Evolutionary conservation across 2,888 invertebrate genomes (phyloP), one percentile per base, ranked within the genome.

Genomic region (Baronia brevicornis): DNA sequence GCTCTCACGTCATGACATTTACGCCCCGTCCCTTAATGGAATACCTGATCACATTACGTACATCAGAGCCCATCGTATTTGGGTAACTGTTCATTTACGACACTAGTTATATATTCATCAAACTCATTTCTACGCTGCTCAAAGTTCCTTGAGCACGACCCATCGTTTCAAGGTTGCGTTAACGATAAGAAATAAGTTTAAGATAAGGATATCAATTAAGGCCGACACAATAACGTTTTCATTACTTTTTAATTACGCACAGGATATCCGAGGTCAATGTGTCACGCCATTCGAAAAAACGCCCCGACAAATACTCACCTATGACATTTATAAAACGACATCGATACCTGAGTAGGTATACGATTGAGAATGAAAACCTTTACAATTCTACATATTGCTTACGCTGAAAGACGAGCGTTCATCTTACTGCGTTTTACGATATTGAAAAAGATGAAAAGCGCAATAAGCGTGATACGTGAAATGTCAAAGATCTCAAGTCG

Each of bases 181-280:
- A 8, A 12, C 8, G 28, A 33, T 27, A 20, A 11, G 33, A 17
- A 17, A 33, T 22, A n/a, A n/a, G n/a, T n/a, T 21, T 21, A 1
- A 2, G 27, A 27, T 28, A 34, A 28, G 17, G 4, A 4, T 2
- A 18, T 6, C 13, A 22, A 24, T 28, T 31, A 31, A 23, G 6
- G 12, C 15, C 5, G 7, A 21, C 11, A 25, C 13, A 8, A 14
- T 13, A n/a, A n/a, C n/a, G n/a, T n/a, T n/a, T n/a, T n/a, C n/a
- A n/a, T n/a, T n/a, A n/a, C n/a, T n/a, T n/a, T n/a, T n/a, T n/a
- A n/a, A n/a, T n/a, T n/a, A n/a, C 28, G 31, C 29, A 36, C 36
- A 45, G 43, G 48, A 47, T 44, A 47, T 41, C 38, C 48, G 57
- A 60, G 58, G 54, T 60, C 54, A 52, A 47, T 44, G 43, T 50